These are phyloP conservation scores for Meloe dianella DNA, from an alignment of 2,888 invertebrate genomes.

Conservation along the genomic window DNA sequence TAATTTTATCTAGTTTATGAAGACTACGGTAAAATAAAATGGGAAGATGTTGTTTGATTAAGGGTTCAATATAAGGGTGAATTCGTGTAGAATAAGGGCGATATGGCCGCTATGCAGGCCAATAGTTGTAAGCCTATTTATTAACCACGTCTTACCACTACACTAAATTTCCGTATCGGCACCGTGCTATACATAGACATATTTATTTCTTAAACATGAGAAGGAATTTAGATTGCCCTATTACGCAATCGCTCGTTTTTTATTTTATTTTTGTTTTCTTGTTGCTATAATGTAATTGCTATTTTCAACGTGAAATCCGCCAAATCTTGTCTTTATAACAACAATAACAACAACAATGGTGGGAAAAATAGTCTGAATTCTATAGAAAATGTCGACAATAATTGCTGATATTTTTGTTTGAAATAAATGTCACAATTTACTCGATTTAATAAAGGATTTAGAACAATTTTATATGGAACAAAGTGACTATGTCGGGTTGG, in stretches of 20 bases:
- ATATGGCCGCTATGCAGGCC: slow-evolving; percentile 27
- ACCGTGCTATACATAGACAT: slow-evolving; percentile 33
- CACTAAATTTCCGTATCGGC: slow-evolving; percentile 34
- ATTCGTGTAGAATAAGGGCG: slow-evolving; percentile 32
- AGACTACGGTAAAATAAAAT: background rate
- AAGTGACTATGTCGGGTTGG: too few species aligned
- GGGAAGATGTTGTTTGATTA: background rate
- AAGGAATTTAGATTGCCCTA: slow-evolving; percentile 34
- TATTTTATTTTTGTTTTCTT: slow-evolving; percentile 16
- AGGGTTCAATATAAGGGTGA: slow-evolving; percentile 11
- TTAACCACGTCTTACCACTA: slow-evolving; percentile 36
- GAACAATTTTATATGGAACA: background rate
- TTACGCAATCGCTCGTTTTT: slow-evolving; percentile 23
- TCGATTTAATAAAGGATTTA: slow-evolving; percentile 4
- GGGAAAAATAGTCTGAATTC: background rate
- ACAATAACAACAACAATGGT: background rate
- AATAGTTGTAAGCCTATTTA: slow-evolving; percentile 35
- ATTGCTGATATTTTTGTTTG: background rate
- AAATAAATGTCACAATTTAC: background rate
- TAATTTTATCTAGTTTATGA: background rate
- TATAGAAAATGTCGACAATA: background rate
- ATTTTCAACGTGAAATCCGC: background rate
- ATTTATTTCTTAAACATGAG: slow-evolving; percentile 36
- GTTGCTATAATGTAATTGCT: slow-evolving; percentile 28
- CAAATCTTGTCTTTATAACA: background rate